Evolutionary conservation across 2,797 vertebrate species (phyloP), one percentile per base, ranked within the genome.

Genomic region (Crax fasciolata): DNA sequence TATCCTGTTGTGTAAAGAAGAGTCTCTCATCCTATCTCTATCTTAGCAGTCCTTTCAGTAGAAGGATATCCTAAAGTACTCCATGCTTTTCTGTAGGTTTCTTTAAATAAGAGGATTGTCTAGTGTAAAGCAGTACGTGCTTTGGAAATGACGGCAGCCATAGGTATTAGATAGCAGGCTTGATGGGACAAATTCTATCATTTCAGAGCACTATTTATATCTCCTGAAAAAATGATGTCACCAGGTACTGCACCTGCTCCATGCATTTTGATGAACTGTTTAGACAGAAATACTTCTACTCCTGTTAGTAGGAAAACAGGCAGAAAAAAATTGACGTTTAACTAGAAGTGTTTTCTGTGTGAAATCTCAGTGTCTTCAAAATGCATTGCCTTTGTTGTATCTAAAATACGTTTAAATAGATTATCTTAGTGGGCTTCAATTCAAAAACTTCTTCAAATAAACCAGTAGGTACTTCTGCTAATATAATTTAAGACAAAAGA

Each of bases 221-320:
- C 73, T 90, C 38, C 73, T 76, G 85, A 94, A 94, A 75, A 94
- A 95, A 96, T 78, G 54, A 75, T 76, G 74, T 77, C 89, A 96
- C 83, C 87, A 91, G 89, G 89, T 91, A 84, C 77, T 76, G 85
- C 94, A 96, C 87, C 94, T 94, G 95, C 67, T 91, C 82, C 63
- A 86, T 90, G 79, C 91, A 82, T 90, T 82, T 84, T 94, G 93
- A 95, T 94, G 84, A 95, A 95, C 62, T 91, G 63, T 67, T 92
- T 54, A 81, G 87, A 80, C 59, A 96, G 77, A 84, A 88, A 90
- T 87, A 83, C 72, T 88, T 72, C 91, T 46, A 4, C 52, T 72
- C 78, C 70, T 84, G 48, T 82, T 59, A 48, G 48, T 0, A 75
- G 72, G 44, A 58, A 84, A 91, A 85, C 5, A 46, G 48, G 52